Evolutionary conservation across 1,140 invertebrate species (phyloP), one percentile per base, ranked within the genome.

Genomic region (Penaeus vannamei): DNA sequence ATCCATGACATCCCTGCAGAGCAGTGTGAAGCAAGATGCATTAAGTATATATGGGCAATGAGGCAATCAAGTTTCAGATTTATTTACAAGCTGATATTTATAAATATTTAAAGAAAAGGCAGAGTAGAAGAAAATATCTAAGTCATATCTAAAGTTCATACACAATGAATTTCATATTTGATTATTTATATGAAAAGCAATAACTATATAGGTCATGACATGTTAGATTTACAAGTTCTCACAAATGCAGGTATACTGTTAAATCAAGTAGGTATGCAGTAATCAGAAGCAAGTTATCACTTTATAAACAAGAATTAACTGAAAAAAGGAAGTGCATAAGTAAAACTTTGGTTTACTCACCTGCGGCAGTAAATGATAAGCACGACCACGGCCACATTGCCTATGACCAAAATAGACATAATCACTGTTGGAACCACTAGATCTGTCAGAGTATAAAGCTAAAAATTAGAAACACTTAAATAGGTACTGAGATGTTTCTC

Each of bases 331-430:
- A 53, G 14, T 53, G 53, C 53, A 10, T 53, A 53, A 53, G 53
- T 53, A 53, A 53, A 53, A 17, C 10, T 53, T 53, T 53, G 53
- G 10, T 53, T 53, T 53, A 53, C 53, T 26, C n/a, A 90, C 89
- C 89, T 90, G 84, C 89, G 84, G 66, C 89, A 91, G 26, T 91
- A 86, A 79, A 92, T 91, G 29, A 93, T 92, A 42, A 92, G 86
- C 36, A 91, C 85, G n/a, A 93, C 77, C 19, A 93, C 87, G 2
- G 92, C 90, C 8, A 83, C 91, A 90, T 93, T 93, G 46, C 91
- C 91, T 42, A 92, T 53, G 20, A 93, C 80, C 42, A 93, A 81
- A n/a, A 91, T 87, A n/a, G 79, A 87, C 46, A 93, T 92, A 19
- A 93, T 90, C 14, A 92, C 84, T 23, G 91, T 87, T 64, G 92